Conservation (phyloP, 1,140 invertebrate species). For the Mylabris phalerata region DNA sequence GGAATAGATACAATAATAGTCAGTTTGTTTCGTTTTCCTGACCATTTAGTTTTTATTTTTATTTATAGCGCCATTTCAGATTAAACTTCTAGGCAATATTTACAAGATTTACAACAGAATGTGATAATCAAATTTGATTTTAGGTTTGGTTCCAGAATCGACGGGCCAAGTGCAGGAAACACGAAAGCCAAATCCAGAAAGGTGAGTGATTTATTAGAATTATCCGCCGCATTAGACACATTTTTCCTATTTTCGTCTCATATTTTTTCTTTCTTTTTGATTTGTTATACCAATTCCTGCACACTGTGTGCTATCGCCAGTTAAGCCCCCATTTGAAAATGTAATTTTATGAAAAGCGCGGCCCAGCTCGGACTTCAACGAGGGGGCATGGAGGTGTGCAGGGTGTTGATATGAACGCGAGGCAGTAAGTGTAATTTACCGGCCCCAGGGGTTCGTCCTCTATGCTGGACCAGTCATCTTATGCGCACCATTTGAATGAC, state of each 20-base stretch:
- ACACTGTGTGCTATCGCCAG: neutral
- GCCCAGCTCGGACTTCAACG: slow-evolving; percentile 12
- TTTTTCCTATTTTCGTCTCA: too few relatives aligned
- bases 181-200: slow-evolving; percentile 95
- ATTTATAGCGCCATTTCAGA: slow-evolving; percentile 19
- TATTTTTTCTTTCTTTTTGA: too few relatives aligned
- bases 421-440: slow-evolving; percentile 41
- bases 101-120: slow-evolving; percentile 1
- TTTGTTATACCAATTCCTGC: too few relatives aligned
- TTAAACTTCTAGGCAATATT: slow-evolving; percentile 3
- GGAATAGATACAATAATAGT: slow-evolving; percentile 10
- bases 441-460: slow-evolving; percentile 32
- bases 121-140: slow-evolving; percentile 13
- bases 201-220: slow-evolving; percentile 48
- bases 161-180: slow-evolving; percentile 90
- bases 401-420: slow-evolving; percentile 37
- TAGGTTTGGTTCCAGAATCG: slow-evolving; percentile 96
- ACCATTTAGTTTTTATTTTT: slow-evolving; percentile 21
- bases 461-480: slow-evolving; percentile 32
- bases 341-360: slow-evolving; percentile 30
- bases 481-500: slow-evolving; percentile 36
- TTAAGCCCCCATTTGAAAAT: slow-evolving; percentile 34
- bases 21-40: slow-evolving; percentile 13
- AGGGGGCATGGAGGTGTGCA: slow-evolving; percentile 10
- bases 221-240: neutral